A percentile compares a stretch with the other conserved stretches of the same genome.
These are phyloP conservation scores for Callyntrura guangdongensis DNA, from an alignment of 2,888 invertebrate genomes.

Conservation along the genomic window DNA sequence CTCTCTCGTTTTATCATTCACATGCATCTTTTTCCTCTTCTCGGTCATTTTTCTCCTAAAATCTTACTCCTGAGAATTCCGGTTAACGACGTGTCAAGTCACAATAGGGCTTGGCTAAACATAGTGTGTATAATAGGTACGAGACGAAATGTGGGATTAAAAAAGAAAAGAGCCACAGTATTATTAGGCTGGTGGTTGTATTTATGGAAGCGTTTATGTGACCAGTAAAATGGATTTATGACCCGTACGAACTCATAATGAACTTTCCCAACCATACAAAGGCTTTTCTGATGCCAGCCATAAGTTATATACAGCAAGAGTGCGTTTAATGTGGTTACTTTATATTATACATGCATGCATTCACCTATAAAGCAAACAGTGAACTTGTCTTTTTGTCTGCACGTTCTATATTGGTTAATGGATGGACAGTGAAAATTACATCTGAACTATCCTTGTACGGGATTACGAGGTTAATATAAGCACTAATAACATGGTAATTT, in stretches of 20 bases:
- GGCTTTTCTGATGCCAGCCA: background rate
- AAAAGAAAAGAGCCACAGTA: conserved; percentile 8
- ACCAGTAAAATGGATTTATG: conserved; percentile 69
- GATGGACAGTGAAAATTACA: conserved; percentile 28
- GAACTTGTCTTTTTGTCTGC: background rate
- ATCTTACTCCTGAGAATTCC: conserved; percentile 57
- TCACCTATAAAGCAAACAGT: background rate
- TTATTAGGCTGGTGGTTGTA: conserved; percentile 23
- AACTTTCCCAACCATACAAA: conserved; percentile 31
- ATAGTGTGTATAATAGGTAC: background rate
- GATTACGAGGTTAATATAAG: conserved; percentile 25
- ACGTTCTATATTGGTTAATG: background rate
- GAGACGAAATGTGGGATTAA: conserved; percentile 52
- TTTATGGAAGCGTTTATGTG: conserved; percentile 56
- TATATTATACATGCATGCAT: background rate
- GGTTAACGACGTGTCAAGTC: conserved; percentile 69
- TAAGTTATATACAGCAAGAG: background rate
- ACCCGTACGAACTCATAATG: conserved; percentile 51
- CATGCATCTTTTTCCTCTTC: conserved; percentile 63
- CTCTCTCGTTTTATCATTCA: conserved; percentile 41
- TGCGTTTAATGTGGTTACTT: background rate
- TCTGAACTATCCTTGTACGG: conserved; percentile 39
- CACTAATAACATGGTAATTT: background rate
- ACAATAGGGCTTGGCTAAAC: conserved; percentile 4
- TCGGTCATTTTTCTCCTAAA: conserved; percentile 36